Base-by-base conservation (phyloP, 2,113 vertebrate species). In the Pseudonaja textilis region DNA sequence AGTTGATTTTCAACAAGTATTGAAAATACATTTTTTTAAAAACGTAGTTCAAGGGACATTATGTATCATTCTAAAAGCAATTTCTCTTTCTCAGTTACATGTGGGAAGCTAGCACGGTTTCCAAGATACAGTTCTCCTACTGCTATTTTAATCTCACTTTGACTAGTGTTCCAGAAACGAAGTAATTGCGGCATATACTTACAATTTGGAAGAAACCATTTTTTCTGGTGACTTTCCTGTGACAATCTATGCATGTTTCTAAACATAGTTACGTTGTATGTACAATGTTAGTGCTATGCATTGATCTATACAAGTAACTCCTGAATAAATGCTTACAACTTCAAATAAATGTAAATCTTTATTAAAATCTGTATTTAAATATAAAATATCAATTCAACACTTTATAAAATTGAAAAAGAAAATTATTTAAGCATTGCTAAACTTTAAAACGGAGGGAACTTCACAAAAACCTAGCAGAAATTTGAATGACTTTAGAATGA, bases 21-120 rank as follows among this genome's bases (percentile, higher is more conserved):
- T 69, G 94, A 95, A 95, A 64, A 86, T 18, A 2, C 26, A 0
- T 14, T 69, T 69, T n/a, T 18, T 39, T 94, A 74, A 87, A 59
- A 34, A 81, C 1, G 74, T 3, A 95, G 93, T 94, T 1, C 52
- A 94, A 93, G 93, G 90, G 91, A 94, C 91, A 94, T 96, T 96
- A 96, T 92, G 95, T 93, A 92, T 88, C 61, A 54, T 95, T 95
- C 96, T 96, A 89, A 96, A 91, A 92, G 95, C 92, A 96, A 96
- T 96, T 95, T 96, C 90, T 93, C 93, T 91, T 96, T 96, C 93
- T 64, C 0, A 2, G 91, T 92, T 39, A 52, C 11, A 64, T 97
- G 96, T 96, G 96, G 95, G 96, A 93, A 93, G 97, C 94, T 93
- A 93, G 1, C 50, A 91, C 26, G 91, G 93, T 94, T 96, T 93